Conservation (phyloP, 2,888 invertebrate genomes). For the Drosophila atripex region DNA sequence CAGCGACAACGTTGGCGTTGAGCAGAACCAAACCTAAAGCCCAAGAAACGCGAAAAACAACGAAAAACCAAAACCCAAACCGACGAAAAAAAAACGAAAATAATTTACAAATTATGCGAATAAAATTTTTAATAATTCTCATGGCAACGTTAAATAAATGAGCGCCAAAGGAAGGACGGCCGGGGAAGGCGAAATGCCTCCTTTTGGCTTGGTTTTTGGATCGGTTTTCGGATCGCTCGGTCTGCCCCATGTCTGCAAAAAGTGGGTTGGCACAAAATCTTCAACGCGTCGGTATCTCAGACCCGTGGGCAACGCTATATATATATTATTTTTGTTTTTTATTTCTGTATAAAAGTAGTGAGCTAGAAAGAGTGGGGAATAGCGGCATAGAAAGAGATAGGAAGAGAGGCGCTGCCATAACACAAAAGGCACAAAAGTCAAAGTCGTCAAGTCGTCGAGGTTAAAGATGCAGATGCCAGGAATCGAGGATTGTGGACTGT, state of each 20-base stretch:
- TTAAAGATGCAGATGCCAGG: slow-evolving; percentile 60
- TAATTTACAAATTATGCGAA: slow-evolving; percentile 84
- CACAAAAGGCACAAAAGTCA: slow-evolving; percentile 57
- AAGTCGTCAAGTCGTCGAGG: slow-evolving; percentile 67
- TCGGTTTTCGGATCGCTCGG: background rate
- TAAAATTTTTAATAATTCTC: slow-evolving; percentile 83
- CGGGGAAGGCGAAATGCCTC: slow-evolving; percentile 28
- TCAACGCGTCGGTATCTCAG: slow-evolving; percentile 69
- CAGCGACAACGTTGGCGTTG: slow-evolving; percentile 43
- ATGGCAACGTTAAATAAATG: slow-evolving; percentile 73
- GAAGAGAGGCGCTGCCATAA: slow-evolving; percentile 45
- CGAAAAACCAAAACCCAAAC: slow-evolving; percentile 16
- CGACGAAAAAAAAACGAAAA: slow-evolving; percentile 62
- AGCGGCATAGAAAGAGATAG: slow-evolving; percentile 32
- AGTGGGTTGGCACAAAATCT: slow-evolving; percentile 73
- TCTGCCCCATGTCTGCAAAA: slow-evolving; percentile 58
- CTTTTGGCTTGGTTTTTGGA: slow-evolving; percentile 10
- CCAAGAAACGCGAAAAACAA: slow-evolving; percentile 40
- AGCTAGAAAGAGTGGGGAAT: slow-evolving; percentile 1
- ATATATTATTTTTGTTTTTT: no score
- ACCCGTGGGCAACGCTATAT: slow-evolving; percentile 47
- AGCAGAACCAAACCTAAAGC: slow-evolving; percentile 31
- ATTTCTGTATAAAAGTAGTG: background rate
- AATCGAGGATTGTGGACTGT: slow-evolving; percentile 48
- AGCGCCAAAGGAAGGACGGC: slow-evolving; percentile 47